Base-by-base conservation (phyloP, 2,888 invertebrate genomes). In the Amphipoea oculea region DNA sequence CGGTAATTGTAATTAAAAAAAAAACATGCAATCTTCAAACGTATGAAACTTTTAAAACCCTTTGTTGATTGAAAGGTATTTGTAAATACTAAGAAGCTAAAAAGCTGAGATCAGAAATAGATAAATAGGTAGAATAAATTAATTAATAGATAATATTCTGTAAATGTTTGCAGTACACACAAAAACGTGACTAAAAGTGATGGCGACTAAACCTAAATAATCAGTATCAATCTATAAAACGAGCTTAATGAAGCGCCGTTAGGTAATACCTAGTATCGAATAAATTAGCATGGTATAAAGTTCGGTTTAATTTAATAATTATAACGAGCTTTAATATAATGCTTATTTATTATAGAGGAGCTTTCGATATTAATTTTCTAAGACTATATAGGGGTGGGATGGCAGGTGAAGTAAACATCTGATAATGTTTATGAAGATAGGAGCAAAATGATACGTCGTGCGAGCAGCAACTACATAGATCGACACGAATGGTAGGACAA, bases 271-370 rank as follows among this genome's bases (percentile, higher is more conserved):
- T 51, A n/a, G 62, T 68, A 78, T 65, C 63, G 36, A 83, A 83
- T 82, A 83, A 82, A 82, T 78, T 78, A 69, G 20, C 36, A 62
- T 42, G 12, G 14, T 9, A 6, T 60, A 12, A 42, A 68, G 63
- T 63, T 63, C 17, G 17, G 42, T 45, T 82, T 71, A 45, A 71
- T 71, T 76, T 66, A 66, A 76, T 83, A 48, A 83, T 83, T 78
- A 63, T 17, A 67, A 11, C 20, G n/a, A 51, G 78, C 67, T 63
- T 57, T 57, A n/a, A 60, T n/a, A 45, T 14, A 68, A 69, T 60
- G 63, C 40, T 78, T 51, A 68, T 82, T 57, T 65, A 67, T 54
- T 54, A 23, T 9, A 40, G 14, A 66, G n/a, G 36, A 48, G 48
- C 2, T 36, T 68, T 42, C 7, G 14, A 57, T 78, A 68, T 57